Evolutionary conservation across 2,888 invertebrate species (phyloP).

Genomic region (Leptopterna dolabrata): DNA sequence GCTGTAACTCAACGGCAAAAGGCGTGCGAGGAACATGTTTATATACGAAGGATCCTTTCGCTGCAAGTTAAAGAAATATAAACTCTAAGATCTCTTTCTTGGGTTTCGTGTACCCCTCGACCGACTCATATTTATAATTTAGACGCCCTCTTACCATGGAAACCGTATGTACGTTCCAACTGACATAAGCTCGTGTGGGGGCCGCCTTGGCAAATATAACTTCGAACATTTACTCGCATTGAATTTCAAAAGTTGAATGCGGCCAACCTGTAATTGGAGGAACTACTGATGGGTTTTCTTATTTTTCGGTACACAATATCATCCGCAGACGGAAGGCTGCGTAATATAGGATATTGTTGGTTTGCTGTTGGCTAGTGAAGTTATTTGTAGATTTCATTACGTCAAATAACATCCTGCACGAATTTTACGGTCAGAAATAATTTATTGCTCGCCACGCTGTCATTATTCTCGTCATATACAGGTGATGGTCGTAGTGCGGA

Average conservation of each 20-base stretch:
- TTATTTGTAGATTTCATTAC: background rate
- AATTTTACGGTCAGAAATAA: background rate
- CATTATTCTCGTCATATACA: no score
- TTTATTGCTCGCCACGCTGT: no score
- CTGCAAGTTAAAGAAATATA: slow-evolving; percentile 51
- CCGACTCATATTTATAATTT: slow-evolving; percentile 52
- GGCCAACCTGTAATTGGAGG: background rate
- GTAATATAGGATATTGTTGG: background rate
- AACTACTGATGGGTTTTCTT: background rate
- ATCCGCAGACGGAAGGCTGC: background rate
- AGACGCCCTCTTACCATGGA: slow-evolving; percentile 28
- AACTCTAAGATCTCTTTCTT: slow-evolving; percentile 35
- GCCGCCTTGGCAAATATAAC: slow-evolving; percentile 47
- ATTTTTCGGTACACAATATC: no score
- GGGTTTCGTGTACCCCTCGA: slow-evolving; percentile 37
- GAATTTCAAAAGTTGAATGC: slow-evolving; percentile 36
- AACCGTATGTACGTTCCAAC: slow-evolving; percentile 45
- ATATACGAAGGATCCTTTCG: slow-evolving; percentile 32
- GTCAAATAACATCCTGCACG: background rate
- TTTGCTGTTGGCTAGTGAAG: background rate
- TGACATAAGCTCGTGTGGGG: slow-evolving; percentile 47
- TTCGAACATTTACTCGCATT: slow-evolving; percentile 49
- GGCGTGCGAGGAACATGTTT: slow-evolving; percentile 51
- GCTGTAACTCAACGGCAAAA: slow-evolving; percentile 46
- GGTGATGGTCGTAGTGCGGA: no score